Percentiles rank a stretch among this genome's conserved stretches.
Conservation (phyloP, 1,140 invertebrate genomes). For the Mycetomoellerius zeteki region DNA sequence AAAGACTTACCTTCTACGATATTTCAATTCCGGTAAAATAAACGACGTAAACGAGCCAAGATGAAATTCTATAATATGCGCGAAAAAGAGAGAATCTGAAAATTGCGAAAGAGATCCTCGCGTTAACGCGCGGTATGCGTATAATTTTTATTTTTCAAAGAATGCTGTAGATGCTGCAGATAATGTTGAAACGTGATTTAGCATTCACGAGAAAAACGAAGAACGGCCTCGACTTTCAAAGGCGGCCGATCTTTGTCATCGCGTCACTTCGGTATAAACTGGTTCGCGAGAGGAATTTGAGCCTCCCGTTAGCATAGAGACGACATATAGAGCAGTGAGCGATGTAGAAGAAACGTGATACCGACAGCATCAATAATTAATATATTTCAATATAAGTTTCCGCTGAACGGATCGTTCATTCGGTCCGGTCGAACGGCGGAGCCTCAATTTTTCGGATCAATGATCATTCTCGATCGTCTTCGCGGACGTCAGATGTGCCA, state of each 20-base stretch:
- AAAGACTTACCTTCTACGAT: background rate
- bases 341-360: constrained; percentile 58
- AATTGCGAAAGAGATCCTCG: background rate
- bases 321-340: constrained; percentile 57
- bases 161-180: constrained; percentile 10
- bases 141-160: constrained; percentile 8
- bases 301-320: constrained; percentile 35
- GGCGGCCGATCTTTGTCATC: constrained; percentile 3
- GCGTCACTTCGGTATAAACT: constrained; percentile 20
- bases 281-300: constrained; percentile 42
- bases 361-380: constrained; percentile 58
- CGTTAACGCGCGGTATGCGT: background rate
- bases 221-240: background rate
- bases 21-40: background rate
- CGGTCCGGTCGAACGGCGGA: constrained; percentile 27
- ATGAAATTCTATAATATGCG: background rate
- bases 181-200: constrained; percentile 26
- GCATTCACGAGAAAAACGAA: constrained; percentile 7
- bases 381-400: constrained; percentile 63
- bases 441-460: constrained; percentile 58
- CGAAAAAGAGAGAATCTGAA: background rate
- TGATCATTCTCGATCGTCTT: constrained; percentile 57
- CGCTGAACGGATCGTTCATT: constrained; percentile 60
- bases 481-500: constrained; percentile 46
- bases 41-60: background rate